phyloP scores from a whole-genome alignment of 1,140 invertebrate species.

The Cyclargus thomasi region DNA sequence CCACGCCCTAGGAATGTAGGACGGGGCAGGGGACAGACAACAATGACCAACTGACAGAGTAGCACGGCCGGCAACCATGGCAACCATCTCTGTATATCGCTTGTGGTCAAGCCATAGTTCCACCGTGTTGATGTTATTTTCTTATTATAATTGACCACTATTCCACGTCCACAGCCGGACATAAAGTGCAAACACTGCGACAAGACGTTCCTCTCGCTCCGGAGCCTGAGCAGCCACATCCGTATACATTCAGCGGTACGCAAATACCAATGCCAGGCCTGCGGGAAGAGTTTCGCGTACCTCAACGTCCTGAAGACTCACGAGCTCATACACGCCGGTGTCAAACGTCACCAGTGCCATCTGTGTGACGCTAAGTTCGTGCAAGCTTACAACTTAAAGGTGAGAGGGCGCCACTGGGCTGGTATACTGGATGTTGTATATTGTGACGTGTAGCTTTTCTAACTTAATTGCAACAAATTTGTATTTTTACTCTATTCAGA shows the following conservation, averaged over 20 bases:
- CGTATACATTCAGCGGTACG: slow-evolving; percentile 87
- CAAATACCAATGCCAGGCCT: slow-evolving; percentile 86
- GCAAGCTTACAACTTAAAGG: slow-evolving; percentile 64
- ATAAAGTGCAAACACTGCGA: slow-evolving; percentile 68
- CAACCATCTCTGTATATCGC: too few species aligned
- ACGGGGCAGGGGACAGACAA: too few species aligned
- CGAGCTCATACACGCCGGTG: slow-evolving; percentile 63
- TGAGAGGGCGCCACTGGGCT: slow-evolving; percentile 22
- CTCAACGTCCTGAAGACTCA: slow-evolving; percentile 72
- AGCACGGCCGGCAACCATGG: too few species aligned
- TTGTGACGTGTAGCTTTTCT: too few species aligned
- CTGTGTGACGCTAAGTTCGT: slow-evolving; percentile 69
- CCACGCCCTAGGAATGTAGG: too few species aligned
- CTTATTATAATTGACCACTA: too few species aligned
- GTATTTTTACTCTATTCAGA: too few species aligned
- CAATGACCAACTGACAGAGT: too few species aligned
- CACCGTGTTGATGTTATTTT: too few species aligned
- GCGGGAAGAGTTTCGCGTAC: slow-evolving; percentile 81
- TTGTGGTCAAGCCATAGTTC: too few species aligned
- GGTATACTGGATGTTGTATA: not conserved
- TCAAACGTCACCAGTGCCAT: slow-evolving; percentile 68
- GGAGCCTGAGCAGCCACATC: slow-evolving; percentile 78
- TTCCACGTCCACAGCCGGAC: slow-evolving; percentile 53
- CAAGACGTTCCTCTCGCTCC: slow-evolving; percentile 62
- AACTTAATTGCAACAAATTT: too few species aligned